Percentiles rank a stretch among this genome's conserved stretches.
phyloP scores from a whole-genome alignment of 2,113 vertebrate species.

The Ia io region DNA sequence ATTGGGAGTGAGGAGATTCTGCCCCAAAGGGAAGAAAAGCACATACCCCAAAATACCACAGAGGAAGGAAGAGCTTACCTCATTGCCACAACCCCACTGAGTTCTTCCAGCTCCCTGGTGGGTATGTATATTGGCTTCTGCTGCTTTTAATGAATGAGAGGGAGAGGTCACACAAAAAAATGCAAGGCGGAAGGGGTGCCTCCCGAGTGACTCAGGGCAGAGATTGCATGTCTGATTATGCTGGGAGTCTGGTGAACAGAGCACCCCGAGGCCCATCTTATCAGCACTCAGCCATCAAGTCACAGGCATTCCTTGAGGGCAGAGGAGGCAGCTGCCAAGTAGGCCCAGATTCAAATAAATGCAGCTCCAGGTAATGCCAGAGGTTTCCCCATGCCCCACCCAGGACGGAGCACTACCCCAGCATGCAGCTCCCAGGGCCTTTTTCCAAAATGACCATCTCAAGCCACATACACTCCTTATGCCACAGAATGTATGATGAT shows the following conservation, averaged over 20 bases:
- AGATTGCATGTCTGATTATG: not conserved
- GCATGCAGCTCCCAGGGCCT: not conserved
- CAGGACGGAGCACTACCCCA: not conserved
- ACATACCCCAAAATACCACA: too few species aligned
- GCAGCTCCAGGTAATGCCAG: not conserved
- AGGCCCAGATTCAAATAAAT: not conserved
- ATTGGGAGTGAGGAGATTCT: not conserved
- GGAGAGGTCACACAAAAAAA: not conserved
- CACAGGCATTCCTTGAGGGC: not conserved
- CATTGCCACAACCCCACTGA: not conserved
- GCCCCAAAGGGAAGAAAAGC: not conserved
- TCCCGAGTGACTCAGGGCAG: not conserved
- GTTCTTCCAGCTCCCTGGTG: not conserved
- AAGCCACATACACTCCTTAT: not conserved
- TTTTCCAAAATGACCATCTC: not conserved
- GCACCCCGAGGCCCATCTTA: not conserved
- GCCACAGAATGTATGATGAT: rapidly evolving
- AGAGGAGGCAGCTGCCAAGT: not conserved
- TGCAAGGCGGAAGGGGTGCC: not conserved
- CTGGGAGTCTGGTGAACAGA: not conserved
- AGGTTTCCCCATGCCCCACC: not conserved
- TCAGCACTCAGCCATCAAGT: not conserved
- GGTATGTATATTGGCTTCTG: not conserved
- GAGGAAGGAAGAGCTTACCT: not conserved
- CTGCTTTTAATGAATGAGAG: not conserved